Evolutionary conservation across 2,797 vertebrate species (phyloP).

Genomic region (Cynodonichthys magdalenae): DNA sequence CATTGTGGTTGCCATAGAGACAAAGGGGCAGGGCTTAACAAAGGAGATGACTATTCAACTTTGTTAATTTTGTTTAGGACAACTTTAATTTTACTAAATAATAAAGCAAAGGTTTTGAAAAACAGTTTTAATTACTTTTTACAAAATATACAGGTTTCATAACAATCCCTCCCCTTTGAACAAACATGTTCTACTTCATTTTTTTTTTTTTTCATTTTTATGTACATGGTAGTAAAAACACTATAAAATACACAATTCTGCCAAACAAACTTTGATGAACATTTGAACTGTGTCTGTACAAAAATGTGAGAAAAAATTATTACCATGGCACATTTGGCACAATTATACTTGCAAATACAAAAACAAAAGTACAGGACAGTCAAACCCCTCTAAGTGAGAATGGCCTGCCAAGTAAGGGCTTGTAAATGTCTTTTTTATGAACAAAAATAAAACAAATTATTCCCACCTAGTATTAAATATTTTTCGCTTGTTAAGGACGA

Average conservation of each 20-base stretch:
- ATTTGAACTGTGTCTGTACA: slow-evolving; percentile 34
- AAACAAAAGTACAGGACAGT: slow-evolving; percentile 48
- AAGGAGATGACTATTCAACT: no score
- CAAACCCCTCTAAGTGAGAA: slow-evolving; percentile 36
- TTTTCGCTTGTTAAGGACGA: slow-evolving; percentile 16
- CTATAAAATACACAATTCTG: slow-evolving; percentile 57
- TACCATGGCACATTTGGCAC: slow-evolving; percentile 66
- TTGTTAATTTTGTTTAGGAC: no score
- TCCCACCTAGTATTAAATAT: slow-evolving; percentile 18
- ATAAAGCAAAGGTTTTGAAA: slow-evolving; percentile 46
- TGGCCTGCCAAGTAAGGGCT: slow-evolving; percentile 37
- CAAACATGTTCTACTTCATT: slow-evolving; percentile 38
- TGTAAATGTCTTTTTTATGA: slow-evolving; percentile 27
- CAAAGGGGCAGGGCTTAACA: no score
- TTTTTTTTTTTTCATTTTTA: slow-evolving; percentile 40
- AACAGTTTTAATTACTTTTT: slow-evolving; percentile 76
- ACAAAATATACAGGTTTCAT: slow-evolving; percentile 76
- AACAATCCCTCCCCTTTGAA: slow-evolving; percentile 31
- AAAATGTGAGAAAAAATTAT: slow-evolving; percentile 25
- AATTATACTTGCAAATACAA: slow-evolving; percentile 51
- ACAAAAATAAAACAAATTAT: slow-evolving; percentile 7
- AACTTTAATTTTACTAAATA: neutral
- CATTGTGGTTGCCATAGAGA: slow-evolving; percentile 50
- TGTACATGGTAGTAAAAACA: slow-evolving; percentile 69
- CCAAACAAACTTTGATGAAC: slow-evolving; percentile 37